These are phyloP conservation scores for Eupithecia insigniata DNA, from an alignment of 2,888 invertebrate genomes.

Conservation along the genomic window DNA sequence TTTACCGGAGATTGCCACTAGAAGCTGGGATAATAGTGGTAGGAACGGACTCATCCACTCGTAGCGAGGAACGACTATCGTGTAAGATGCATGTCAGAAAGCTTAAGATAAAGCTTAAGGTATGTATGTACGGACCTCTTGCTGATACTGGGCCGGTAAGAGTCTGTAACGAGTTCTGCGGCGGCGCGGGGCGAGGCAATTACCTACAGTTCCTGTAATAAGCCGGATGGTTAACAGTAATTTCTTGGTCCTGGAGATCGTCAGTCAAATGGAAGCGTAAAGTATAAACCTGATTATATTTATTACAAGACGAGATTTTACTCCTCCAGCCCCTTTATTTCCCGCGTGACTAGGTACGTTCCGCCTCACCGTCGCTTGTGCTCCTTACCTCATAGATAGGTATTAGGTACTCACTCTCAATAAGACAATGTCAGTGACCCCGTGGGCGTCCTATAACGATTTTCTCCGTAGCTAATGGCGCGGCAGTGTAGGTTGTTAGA, in stretches of 20 bases:
- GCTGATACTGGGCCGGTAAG: too few species aligned
- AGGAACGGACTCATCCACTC: not conserved
- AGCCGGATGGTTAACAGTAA: too few species aligned
- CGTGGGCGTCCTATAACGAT: not conserved
- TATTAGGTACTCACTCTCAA: too few species aligned
- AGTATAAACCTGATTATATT: too few species aligned
- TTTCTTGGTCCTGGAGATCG: not conserved
- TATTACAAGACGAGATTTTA: too few species aligned
- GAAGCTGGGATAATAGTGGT: slow-evolving; percentile 12
- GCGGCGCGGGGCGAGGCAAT: too few species aligned
- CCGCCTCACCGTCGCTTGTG: not conserved
- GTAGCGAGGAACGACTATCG: not conserved
- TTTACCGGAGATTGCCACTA: not conserved
- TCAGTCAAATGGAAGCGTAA: not conserved
- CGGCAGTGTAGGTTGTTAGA: not conserved
- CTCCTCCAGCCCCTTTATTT: too few species aligned
- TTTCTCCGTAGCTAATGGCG: not conserved
- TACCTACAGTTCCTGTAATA: too few species aligned
- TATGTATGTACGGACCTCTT: too few species aligned
- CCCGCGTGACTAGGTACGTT: not conserved
- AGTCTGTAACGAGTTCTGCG: too few species aligned
- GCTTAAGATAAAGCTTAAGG: too few species aligned
- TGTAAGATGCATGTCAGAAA: not conserved
- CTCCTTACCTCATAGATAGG: not conserved
- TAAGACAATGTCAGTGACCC: not conserved